Conservation (phyloP, 2,888 invertebrate genomes). For the Caenorhabditis sp. region DNA sequence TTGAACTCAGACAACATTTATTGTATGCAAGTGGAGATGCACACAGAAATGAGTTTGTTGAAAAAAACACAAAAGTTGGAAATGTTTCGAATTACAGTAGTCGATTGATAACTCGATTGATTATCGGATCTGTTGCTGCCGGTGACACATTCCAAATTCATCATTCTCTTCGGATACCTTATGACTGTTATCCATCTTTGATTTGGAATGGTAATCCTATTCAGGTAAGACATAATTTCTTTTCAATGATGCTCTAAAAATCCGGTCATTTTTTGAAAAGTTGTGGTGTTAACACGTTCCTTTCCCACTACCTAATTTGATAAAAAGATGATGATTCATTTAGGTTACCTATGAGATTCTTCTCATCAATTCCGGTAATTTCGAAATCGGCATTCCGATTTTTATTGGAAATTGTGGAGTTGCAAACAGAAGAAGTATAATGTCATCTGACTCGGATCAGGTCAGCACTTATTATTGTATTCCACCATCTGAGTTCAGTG, state of each 20-base stretch:
- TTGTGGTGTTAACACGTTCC: too few relatives aligned
- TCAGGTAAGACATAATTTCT: conserved; percentile 25
- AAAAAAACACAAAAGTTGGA: conserved; percentile 4
- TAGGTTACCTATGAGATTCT: conserved; percentile 44
- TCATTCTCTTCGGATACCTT: conserved; percentile 24
- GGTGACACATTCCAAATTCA: conserved; percentile 10
- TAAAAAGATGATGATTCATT: neutral
- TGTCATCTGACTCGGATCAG: conserved; percentile 23
- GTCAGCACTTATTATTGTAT: conserved; percentile 36
- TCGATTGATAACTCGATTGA: conserved; percentile 21
- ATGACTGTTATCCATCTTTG: conserved; percentile 37
- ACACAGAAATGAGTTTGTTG: conserved; percentile 40
- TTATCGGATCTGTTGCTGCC: conserved; percentile 25
- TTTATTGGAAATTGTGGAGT: conserved; percentile 37
- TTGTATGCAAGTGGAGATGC: conserved; percentile 42
- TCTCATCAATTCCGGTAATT: conserved; percentile 35
- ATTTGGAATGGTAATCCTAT: conserved; percentile 33
- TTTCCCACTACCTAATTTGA: too few relatives aligned
- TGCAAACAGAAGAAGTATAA: conserved; percentile 11
- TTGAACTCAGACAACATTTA: conserved; percentile 45
- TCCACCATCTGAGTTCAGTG: conserved; percentile 39
- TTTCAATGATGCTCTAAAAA: too few relatives aligned
- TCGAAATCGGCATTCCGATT: conserved; percentile 47
- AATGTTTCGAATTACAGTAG: conserved; percentile 19
- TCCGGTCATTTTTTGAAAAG: too few relatives aligned